Conservation (phyloP, 2,113 vertebrate species). For the Ginglymostoma cirratum region DNA sequence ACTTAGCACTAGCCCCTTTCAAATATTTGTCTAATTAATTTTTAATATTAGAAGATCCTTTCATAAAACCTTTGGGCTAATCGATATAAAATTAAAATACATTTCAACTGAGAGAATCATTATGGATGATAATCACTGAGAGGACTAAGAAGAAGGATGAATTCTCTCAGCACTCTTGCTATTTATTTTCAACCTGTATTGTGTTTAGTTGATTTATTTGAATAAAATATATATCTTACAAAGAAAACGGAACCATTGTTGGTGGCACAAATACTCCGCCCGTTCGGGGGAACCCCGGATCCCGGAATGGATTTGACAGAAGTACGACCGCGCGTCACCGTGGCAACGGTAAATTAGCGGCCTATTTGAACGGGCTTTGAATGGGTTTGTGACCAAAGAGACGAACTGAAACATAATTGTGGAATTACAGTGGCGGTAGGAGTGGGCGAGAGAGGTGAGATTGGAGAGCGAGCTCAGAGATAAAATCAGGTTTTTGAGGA, state of each 20-base stretch:
- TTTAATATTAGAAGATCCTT: no score
- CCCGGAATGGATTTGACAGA: background rate
- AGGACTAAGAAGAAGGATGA: background rate
- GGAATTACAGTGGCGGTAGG: background rate
- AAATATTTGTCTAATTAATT: no score
- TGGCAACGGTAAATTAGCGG: background rate
- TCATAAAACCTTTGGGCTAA: background rate
- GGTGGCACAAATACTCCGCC: background rate
- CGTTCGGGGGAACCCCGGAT: background rate
- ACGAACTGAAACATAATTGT: background rate
- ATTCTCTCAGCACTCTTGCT: background rate
- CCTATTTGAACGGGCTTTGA: constrained; percentile 5
- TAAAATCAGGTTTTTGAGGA: background rate
- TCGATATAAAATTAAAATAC: background rate
- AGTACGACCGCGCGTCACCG: background rate
- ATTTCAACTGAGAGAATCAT: background rate
- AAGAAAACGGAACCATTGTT: background rate
- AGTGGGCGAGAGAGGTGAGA: background rate
- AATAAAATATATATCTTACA: background rate
- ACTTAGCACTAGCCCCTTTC: no score
- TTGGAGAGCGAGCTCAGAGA: background rate
- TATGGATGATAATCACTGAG: background rate
- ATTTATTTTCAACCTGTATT: background rate
- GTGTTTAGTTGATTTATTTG: background rate
- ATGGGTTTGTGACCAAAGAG: background rate